These are phyloP conservation scores for Folsomia manolachei DNA, from an alignment of 2,888 invertebrate genomes.

Conservation along the genomic window DNA sequence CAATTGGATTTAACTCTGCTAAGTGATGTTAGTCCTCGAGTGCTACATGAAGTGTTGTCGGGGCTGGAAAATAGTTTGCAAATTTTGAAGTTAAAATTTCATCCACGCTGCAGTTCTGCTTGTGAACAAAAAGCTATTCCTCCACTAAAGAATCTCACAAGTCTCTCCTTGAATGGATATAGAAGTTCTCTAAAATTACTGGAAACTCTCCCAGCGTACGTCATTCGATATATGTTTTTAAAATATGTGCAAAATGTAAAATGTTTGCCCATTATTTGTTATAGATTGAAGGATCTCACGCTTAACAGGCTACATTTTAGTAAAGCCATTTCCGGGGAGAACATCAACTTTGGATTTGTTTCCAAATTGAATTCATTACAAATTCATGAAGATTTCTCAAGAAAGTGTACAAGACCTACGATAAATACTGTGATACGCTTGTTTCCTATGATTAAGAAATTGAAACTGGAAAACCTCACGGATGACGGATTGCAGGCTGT, in stretches of 20 bases:
- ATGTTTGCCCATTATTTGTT: too few relatives aligned
- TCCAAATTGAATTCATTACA: constrained; percentile 30
- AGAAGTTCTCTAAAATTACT: constrained; percentile 39
- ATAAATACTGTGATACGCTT: constrained; percentile 24
- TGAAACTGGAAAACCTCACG: constrained; percentile 38
- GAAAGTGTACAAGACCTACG: constrained; percentile 15
- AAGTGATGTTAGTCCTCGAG: constrained; percentile 35
- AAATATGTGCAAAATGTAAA: too few relatives aligned
- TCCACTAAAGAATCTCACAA: constrained; percentile 24
- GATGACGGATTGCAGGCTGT: constrained; percentile 33
- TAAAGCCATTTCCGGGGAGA: constrained; percentile 30
- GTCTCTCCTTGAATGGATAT: constrained; percentile 38
- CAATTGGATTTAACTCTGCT: constrained; percentile 39
- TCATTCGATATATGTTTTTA: too few relatives aligned
- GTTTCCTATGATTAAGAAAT: constrained; percentile 30
- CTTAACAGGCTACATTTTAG: constrained; percentile 36
- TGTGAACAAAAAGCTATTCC: constrained; percentile 28
- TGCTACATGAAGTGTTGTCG: constrained; percentile 27
- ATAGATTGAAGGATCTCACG: constrained; percentile 29
- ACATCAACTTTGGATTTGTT: constrained; percentile 18
- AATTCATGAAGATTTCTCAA: constrained; percentile 38
- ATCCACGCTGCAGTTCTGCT: constrained; percentile 34
- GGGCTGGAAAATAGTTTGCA: constrained; percentile 28
- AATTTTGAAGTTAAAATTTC: constrained; percentile 39
- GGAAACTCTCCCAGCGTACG: constrained; percentile 26